Evolutionary conservation across 2,113 vertebrate genomes (phyloP).

Genomic region (Trematomus loennbergii): DNA sequence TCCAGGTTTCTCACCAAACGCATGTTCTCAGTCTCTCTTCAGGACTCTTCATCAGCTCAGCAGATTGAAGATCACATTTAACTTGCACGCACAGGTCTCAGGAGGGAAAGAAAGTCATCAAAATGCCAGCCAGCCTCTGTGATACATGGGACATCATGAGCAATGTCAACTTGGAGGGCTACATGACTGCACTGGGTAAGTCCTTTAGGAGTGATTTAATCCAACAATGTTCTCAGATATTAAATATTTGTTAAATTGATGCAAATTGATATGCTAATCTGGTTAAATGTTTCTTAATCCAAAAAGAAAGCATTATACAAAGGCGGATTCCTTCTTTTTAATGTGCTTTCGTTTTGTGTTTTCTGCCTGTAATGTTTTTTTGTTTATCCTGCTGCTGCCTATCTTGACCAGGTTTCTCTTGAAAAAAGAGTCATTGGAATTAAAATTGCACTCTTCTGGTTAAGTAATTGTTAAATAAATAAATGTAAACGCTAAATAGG

Average conservation of each 20-base stretch:
- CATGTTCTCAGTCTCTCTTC: not conserved
- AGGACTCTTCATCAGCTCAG: not conserved
- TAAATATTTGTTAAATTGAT: not conserved
- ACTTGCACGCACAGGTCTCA: not conserved
- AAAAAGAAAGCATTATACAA: too few relatives aligned
- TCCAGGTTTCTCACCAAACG: not conserved
- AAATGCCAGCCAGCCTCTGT: constrained; percentile 86
- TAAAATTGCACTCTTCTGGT: too few relatives aligned
- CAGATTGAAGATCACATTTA: not conserved
- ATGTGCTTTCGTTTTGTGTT: too few relatives aligned
- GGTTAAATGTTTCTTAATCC: too few relatives aligned
- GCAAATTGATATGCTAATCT: too few relatives aligned
- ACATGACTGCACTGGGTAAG: constrained; percentile 90
- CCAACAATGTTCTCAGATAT: not conserved
- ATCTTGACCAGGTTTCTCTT: too few relatives aligned
- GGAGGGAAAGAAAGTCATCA: constrained; percentile 15
- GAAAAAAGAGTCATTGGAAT: too few relatives aligned
- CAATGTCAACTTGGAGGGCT: constrained; percentile 89
- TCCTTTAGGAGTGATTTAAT: constrained; percentile 1
- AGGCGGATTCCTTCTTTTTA: too few relatives aligned
- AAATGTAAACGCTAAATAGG: not conserved
- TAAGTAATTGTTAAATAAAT: too few relatives aligned
- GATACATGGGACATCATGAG: constrained; percentile 90
- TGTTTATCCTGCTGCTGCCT: too few relatives aligned
- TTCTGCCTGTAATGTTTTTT: too few relatives aligned